A percentile compares a stretch with the other conserved stretches of the same genome.
These are phyloP conservation scores for Siderastrea siderea DNA, from an alignment of 92 coral and sea anemone species.

Conservation along the genomic window DNA sequence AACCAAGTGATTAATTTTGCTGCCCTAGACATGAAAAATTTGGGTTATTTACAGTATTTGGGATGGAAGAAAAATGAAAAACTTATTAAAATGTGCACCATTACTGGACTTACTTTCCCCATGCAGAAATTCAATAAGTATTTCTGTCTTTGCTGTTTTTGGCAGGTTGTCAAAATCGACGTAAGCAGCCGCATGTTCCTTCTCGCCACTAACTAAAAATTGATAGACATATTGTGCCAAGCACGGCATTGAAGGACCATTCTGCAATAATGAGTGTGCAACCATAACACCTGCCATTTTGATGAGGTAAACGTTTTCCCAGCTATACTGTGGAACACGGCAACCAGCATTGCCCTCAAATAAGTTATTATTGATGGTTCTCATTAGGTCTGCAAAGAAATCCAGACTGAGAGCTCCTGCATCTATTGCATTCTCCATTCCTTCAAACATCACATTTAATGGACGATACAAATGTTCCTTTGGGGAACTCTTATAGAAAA, in stretches of 20 bases:
- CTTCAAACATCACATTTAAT: conserved; percentile 57
- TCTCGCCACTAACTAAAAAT: conserved; percentile 34
- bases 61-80: not conserved
- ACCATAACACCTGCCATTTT: conserved; percentile 40
- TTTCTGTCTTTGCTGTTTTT: conserved; percentile 40
- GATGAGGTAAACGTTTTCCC: conserved; percentile 47
- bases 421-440: conserved; percentile 42
- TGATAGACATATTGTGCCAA: conserved; percentile 32
- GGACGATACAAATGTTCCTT: conserved; percentile 34
- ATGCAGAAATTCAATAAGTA: conserved; percentile 30
- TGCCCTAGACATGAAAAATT: not conserved
- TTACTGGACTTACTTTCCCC: conserved; percentile 34
- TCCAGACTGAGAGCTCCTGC: conserved; percentile 51
- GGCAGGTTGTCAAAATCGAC: conserved; percentile 50
- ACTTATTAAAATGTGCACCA: not conserved
- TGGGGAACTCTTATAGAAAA: conserved; percentile 35
- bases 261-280: conserved; percentile 32
- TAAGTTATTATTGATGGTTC: conserved; percentile 31
- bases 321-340: conserved; percentile 28
- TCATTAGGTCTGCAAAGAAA: conserved; percentile 38
- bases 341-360: conserved; percentile 42
- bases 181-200: conserved; percentile 44
- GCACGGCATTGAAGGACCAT: conserved; percentile 50
- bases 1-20: not conserved
- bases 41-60: not conserved